Base-by-base conservation (phyloP, 2,113 vertebrate species). In the Tichodroma muraria region DNA sequence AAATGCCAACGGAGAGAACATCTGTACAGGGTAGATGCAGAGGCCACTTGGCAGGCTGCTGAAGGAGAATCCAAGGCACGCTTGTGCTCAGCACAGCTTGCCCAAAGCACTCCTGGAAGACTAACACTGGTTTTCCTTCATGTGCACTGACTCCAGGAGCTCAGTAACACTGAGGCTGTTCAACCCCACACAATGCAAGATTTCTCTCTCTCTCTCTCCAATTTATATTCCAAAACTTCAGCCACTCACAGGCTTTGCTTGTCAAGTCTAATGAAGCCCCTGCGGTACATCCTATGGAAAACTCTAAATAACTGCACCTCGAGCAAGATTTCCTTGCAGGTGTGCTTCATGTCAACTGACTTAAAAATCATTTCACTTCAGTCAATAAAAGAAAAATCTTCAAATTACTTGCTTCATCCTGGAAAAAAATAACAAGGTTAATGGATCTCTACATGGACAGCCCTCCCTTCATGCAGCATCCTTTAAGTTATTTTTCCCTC, bases 381-480 rank as follows among this genome's bases (percentile, higher is more conserved):
- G 20, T 23, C 47, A 89, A 28, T 57, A n/a, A 33, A 75, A 72
- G 18, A 56, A 64, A n/a, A 88, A 56, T 19, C 25, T 79, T 38
- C 65, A 76, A 50, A 79, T 71, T 1, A 64, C 49, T 89, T 6
- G 6, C 31, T 91, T 78, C 63, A 42, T 66, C 31, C 47, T 38
- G 22, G 10, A 30, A 86, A 73, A 85, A 66, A 65, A 38, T 4
- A 27, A 0, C 10, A 37, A 70, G 10, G 15, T 25, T 78, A 77
- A 59, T 2, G 18, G 15, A 40, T 33, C 42, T 65, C 20, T 28
- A 5, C 0, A 0, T 18, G 18, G 63, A 45, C 50, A 84, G 19
- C 14, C 22, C 54, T 80, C 59, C 31, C 42, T 73, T 87, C 38
- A 57, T 24, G 50, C 24, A 90, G 37, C n/a, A 60, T 24, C 19